Conservation (phyloP, 1,140 invertebrate genomes). For the Lethocerus indicus region DNA sequence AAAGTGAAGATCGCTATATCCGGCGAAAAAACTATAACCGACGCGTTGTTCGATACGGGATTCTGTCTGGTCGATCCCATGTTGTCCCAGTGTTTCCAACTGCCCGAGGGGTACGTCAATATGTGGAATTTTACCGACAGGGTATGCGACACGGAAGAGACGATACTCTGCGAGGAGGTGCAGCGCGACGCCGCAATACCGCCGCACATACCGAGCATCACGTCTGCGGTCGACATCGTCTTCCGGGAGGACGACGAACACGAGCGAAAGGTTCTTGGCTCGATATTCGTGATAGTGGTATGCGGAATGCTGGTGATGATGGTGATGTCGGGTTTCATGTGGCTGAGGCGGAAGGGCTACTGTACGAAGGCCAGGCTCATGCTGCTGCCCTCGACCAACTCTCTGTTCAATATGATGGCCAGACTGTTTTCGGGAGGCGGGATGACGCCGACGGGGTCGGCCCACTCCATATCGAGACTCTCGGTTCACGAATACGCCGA, state of each 20-base stretch:
- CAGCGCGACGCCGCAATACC: conserved; percentile 12
- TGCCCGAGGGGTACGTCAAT: conserved; percentile 37
- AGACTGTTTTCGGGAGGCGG: conserved; percentile 23
- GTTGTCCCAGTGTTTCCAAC: conserved; percentile 40
- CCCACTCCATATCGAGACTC: conserved; percentile 38
- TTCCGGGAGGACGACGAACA: conserved; percentile 20
- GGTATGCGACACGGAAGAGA: conserved; percentile 32
- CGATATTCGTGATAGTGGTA: conserved; percentile 31
- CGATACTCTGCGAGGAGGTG: conserved; percentile 10
- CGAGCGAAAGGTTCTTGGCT: conserved; percentile 28
- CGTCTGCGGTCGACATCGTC: conserved; percentile 10
- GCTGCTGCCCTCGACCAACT: conserved; percentile 21
- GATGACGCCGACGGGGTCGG: conserved; percentile 29
- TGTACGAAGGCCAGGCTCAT: conserved; percentile 24
- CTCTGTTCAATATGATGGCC: conserved; percentile 22
- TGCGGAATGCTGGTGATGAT: conserved; percentile 30
- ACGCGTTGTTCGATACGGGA: conserved; percentile 34
- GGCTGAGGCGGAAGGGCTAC: conserved; percentile 34
- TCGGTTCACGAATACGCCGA: conserved; percentile 45
- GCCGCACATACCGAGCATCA: conserved; percentile 10
- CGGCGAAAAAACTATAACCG: conserved; percentile 18
- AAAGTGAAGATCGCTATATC: conserved; percentile 21
- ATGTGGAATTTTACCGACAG: conserved; percentile 40
- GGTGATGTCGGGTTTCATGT: conserved; percentile 30
- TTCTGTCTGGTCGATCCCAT: conserved; percentile 39